Percentiles rank a stretch among this genome's conserved stretches.
Conservation (phyloP, 2,888 invertebrate species). For the Encarsia formosa region DNA sequence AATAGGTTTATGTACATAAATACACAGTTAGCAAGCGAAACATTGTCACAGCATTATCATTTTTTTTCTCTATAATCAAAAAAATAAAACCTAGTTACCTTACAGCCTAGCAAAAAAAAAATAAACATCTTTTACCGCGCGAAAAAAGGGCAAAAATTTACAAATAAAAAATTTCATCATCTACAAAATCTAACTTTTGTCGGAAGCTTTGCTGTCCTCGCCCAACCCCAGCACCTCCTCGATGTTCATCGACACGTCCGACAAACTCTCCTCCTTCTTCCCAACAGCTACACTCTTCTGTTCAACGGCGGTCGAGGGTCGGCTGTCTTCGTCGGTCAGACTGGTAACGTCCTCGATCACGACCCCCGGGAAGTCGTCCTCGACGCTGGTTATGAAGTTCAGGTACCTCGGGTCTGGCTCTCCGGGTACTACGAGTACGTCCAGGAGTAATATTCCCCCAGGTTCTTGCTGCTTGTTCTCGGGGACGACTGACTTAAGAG, state of each 20-base stretch:
- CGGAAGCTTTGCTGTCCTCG: background rate
- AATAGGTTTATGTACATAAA: too few relatives aligned
- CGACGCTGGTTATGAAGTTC: slow-evolving; percentile 43
- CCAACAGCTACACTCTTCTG: too few relatives aligned
- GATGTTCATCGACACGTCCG: background rate
- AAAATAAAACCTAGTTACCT: too few relatives aligned
- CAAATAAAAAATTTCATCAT: too few relatives aligned
- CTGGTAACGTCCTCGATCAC: slow-evolving; percentile 44
- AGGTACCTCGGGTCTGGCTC: slow-evolving; percentile 28
- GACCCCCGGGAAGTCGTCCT: slow-evolving; percentile 35
- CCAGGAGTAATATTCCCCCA: slow-evolving; percentile 18
- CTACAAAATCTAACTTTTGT: too few relatives aligned
- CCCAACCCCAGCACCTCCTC: background rate
- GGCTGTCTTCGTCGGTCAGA: slow-evolving; percentile 21
- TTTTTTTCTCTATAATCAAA: too few relatives aligned
- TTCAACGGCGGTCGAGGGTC: background rate
- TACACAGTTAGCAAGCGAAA: too few relatives aligned
- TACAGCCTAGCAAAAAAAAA: too few relatives aligned
- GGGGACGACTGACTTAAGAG: background rate
- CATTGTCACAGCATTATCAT: too few relatives aligned
- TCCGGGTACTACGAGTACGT: slow-evolving; percentile 1
- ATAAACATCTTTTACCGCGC: too few relatives aligned
- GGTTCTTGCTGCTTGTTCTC: slow-evolving; percentile 8
- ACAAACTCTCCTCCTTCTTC: background rate
- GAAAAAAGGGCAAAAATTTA: too few relatives aligned